Evolutionary conservation across 2,797 vertebrate genomes (phyloP), one percentile per base, ranked within the genome.

Genomic region (Xiphorhynchus erythropygius): DNA sequence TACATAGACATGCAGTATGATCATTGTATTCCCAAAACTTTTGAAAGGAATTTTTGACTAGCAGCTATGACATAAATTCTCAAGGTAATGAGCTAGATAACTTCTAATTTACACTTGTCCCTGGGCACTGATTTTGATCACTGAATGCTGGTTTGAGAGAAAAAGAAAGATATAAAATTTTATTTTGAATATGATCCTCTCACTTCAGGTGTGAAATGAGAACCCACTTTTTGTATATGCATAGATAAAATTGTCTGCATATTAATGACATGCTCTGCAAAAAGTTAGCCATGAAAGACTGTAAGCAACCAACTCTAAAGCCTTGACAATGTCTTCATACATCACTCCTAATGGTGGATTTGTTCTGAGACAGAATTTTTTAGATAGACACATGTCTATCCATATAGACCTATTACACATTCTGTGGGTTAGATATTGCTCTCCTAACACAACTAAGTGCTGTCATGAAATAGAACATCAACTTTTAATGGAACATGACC

Each of bases 61-160:
- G 28, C 16, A 78, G 70, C 55, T 84, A n/a, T 77, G 60, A 37
- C 63, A 80, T 27, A 55, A 68, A 85, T 89, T 94, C 37, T 50
- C 18, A 74, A 60, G 9, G 12, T 39, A 88, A 13, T 47, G 56
- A 90, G 53, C 37, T 53, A 81, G 39, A 30, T 57, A 84, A 23
- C 27, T 86, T 64, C 63, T 80, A 75, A 93, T 86, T 90, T 94
- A 55, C 35, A 86, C 30, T 46, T 87, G 37, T 94, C 86, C 74
- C 76, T 87, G 55, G 75, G 70, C 44, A 22, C 59, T 90, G 81
- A 56, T 76, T 94, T 90, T 94, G 74, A 89, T 93, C 39, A 13
- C n/a, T 21, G 63, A 65, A 5, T 75, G 23, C 39, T 87, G 16
- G 5, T 64, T 76, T 90, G 84, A 73, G 50, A 75, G 37, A 70